Percentiles rank a stretch among this genome's conserved stretches.
phyloP scores from a whole-genome alignment of 1,140 invertebrate species.

The Drosophila prosaltans region DNA sequence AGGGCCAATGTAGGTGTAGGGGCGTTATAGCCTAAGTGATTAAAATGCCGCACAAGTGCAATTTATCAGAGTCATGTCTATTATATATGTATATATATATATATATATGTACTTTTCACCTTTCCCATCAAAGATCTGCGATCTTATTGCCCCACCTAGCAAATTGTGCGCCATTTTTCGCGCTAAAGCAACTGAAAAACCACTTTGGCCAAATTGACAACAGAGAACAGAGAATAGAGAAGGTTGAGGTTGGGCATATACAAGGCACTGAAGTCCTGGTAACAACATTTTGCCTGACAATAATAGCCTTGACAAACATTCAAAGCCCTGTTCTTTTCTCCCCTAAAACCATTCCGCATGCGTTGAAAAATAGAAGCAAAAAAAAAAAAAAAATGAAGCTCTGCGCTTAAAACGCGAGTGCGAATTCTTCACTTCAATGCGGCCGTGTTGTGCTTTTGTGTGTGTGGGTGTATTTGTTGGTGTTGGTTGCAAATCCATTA shows the following conservation, averaged over 20 bases:
- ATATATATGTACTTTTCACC: neutral
- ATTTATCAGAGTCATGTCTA: conserved; percentile 49
- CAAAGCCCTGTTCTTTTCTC: conserved; percentile 1
- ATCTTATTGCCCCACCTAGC: neutral
- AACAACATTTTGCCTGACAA: conserved; percentile 67
- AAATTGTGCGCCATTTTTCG: conserved; percentile 75
- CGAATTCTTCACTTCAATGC: conserved; percentile 82
- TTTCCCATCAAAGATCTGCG: neutral
- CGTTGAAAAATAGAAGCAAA: conserved; percentile 45
- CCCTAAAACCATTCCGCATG: conserved; percentile 25
- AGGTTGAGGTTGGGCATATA: conserved; percentile 8
- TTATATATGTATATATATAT: too few relatives aligned
- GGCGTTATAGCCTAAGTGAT: conserved; percentile 75
- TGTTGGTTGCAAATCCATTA: conserved; percentile 59
- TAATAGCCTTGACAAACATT: conserved; percentile 43
- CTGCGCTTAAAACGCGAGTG: conserved; percentile 66
- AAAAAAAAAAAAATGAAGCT: neutral
- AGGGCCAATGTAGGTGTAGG: conserved; percentile 67
- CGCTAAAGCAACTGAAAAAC: conserved; percentile 83
- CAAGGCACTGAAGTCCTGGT: conserved; percentile 60
- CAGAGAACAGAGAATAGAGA: conserved; percentile 31
- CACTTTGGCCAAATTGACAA: conserved; percentile 83
- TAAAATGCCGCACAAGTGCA: conserved; percentile 81
- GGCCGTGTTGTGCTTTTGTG: conserved; percentile 56
- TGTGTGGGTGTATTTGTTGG: neutral